These are phyloP conservation scores for Loripinus fragilis DNA, from an alignment of 2,888 invertebrate species.

Conservation along the genomic window DNA sequence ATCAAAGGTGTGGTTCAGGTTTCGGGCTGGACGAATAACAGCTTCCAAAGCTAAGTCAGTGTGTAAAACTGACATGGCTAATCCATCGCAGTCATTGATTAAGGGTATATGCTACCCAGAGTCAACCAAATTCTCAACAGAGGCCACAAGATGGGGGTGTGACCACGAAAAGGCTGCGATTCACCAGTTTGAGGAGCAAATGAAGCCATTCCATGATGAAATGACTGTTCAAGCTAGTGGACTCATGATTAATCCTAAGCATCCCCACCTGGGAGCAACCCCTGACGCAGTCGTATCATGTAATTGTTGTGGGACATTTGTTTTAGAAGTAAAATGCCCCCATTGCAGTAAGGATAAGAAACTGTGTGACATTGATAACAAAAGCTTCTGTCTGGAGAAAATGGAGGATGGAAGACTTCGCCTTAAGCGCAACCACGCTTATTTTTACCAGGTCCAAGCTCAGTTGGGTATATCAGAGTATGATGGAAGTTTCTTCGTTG, in stretches of 20 bases:
- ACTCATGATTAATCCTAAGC: conserved; percentile 10
- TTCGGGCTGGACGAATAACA: conserved; percentile 36
- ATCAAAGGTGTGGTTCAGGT: conserved; percentile 28
- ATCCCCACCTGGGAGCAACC: conserved; percentile 34
- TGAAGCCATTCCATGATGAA: not conserved
- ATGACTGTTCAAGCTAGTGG: conserved; percentile 1
- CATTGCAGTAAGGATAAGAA: conserved; percentile 19
- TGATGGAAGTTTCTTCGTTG: conserved; percentile 31
- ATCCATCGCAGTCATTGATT: conserved; percentile 21
- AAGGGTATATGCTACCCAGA: conserved; percentile 36
- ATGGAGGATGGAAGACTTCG: not conserved
- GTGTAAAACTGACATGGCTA: not conserved
- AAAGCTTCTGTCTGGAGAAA: conserved; percentile 21
- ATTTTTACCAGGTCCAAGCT: conserved; percentile 41
- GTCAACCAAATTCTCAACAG: not conserved
- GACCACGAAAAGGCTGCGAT: conserved; percentile 29
- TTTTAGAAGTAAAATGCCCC: conserved; percentile 32
- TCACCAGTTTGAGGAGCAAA: not conserved
- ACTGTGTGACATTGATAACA: conserved; percentile 4
- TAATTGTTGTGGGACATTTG: conserved; percentile 41
- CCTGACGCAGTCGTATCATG: conserved; percentile 40
- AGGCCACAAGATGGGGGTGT: conserved; percentile 35
- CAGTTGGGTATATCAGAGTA: conserved; percentile 29
- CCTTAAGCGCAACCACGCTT: conserved; percentile 2
- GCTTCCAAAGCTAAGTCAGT: conserved; percentile 23